Conservation (phyloP, 2,113 vertebrate genomes). For the Dissostichus mawsoni region DNA sequence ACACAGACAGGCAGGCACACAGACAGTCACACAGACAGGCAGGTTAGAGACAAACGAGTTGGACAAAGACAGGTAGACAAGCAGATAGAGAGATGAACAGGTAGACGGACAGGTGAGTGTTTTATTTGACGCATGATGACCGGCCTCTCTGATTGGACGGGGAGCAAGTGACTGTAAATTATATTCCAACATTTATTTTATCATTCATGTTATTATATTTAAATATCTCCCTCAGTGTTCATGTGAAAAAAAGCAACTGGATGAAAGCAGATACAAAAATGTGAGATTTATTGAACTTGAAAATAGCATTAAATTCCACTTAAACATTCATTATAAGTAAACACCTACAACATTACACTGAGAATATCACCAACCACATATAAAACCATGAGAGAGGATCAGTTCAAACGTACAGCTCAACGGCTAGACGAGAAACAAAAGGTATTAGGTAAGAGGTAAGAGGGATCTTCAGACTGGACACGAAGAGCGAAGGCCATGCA, state of each 20-base stretch:
- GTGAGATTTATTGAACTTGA: slow-evolving; percentile 80
- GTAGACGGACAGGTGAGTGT: too few species aligned
- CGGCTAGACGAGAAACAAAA: slow-evolving; percentile 34
- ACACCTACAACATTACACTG: slow-evolving; percentile 67
- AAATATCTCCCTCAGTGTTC: neutral
- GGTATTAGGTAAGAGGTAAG: slow-evolving; percentile 22
- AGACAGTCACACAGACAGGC: too few species aligned
- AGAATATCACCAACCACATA: slow-evolving; percentile 79
- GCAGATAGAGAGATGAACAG: too few species aligned
- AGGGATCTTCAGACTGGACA: slow-evolving; percentile 52
- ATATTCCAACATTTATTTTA: too few species aligned
- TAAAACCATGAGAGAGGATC: slow-evolving; percentile 72
- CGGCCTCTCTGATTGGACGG: too few species aligned
- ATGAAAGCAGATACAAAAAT: slow-evolving; percentile 70
- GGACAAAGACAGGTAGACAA: too few species aligned
- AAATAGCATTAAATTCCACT: slow-evolving; percentile 67
- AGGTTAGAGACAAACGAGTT: too few species aligned
- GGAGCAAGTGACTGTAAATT: too few species aligned
- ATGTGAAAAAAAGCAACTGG: neutral
- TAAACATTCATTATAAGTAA: slow-evolving; percentile 57
- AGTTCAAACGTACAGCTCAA: slow-evolving; percentile 56
- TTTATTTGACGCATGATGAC: too few species aligned
- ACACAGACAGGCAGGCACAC: too few species aligned
- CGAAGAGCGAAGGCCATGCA: slow-evolving; percentile 71
- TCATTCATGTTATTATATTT: too few species aligned